Evolutionary conservation across 1,140 invertebrate species (phyloP).

Genomic region (Pantala flavescens): DNA sequence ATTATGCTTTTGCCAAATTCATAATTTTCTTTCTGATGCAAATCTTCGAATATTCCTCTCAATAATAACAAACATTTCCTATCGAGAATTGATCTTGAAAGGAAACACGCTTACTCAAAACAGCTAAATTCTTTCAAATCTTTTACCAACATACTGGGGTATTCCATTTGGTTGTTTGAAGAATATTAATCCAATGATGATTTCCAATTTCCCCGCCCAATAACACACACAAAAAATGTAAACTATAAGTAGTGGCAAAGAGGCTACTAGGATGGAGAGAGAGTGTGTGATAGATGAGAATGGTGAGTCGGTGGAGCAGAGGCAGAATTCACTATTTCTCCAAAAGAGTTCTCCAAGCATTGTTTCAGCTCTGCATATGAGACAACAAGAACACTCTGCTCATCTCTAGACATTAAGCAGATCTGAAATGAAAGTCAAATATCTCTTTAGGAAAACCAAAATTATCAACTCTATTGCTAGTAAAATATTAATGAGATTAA

Average conservation of each 20-base stretch:
- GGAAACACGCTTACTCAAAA: neutral
- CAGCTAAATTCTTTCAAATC: neutral
- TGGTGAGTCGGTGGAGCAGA: conserved; percentile 25
- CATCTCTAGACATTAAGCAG: conserved; percentile 89
- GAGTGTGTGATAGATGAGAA: neutral
- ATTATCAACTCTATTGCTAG: no score
- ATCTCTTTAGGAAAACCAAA: neutral
- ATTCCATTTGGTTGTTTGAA: no score
- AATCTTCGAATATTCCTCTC: no score
- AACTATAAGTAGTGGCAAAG: neutral
- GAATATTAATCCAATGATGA: no score
- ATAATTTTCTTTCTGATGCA: no score
- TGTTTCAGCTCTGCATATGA: conserved; percentile 89
- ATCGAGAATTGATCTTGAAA: neutral
- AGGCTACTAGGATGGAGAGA: neutral
- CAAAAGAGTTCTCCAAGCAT: conserved; percentile 86
- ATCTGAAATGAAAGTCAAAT: conserved; percentile 52
- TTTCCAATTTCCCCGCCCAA: neutral
- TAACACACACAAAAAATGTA: neutral
- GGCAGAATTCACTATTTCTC: conserved; percentile 59
- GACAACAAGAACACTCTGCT: conserved; percentile 89
- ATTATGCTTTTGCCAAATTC: no score
- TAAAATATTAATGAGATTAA: no score
- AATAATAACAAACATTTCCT: neutral
- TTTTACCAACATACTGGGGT: neutral